Base-by-base conservation (phyloP, 2,888 invertebrate species). In the Lepidochrysops patricia region DNA sequence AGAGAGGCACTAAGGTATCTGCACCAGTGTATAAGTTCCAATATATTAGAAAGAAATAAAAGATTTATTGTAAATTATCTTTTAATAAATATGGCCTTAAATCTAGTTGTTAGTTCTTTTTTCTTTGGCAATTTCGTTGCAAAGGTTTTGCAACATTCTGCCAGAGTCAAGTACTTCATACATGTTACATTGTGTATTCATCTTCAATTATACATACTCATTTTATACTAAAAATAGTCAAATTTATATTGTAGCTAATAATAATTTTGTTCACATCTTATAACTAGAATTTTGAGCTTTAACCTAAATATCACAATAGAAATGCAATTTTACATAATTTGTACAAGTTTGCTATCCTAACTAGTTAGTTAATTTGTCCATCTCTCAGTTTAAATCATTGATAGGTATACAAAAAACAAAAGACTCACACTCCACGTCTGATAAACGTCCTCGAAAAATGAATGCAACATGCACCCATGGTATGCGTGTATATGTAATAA, bases 11-110 rank as follows among this genome's bases (percentile, higher is more conserved):
- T 0, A 93, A 92, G 67, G 82, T 91, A 12, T 77, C 91, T 0
- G 93, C 96, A 0, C 94, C 97, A 0, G 90, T 96, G 3, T 97
- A 95, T 75, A 86, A 92, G 69, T 97, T 97, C 91, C 93, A 93
- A 67, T 96, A 93, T 73, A 93, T 95, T 76, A 91, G 97, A 67
- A 96, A 96, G 76, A 93, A 92, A 82, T 96, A n/a, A 71, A 12
- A 27, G 9, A 49, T 5, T 29, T 15, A 12, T 4, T 34, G 43
- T 12, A 29, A 25, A 9, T 34, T 57, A 52, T 29, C 12, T 19
- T 57, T 59, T 59, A 59, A 59, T 59, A 59, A 59, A 59, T 59
- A 59, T 27, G 25, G 26, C 4, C 23, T 58, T 59, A 27, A 35
- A 13, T 6, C 9, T 15, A 52, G 34, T 52, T 52, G 32, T 54